These are phyloP conservation scores for Norana najaformis DNA, from an alignment of 2,888 invertebrate species.

Conservation along the genomic window DNA sequence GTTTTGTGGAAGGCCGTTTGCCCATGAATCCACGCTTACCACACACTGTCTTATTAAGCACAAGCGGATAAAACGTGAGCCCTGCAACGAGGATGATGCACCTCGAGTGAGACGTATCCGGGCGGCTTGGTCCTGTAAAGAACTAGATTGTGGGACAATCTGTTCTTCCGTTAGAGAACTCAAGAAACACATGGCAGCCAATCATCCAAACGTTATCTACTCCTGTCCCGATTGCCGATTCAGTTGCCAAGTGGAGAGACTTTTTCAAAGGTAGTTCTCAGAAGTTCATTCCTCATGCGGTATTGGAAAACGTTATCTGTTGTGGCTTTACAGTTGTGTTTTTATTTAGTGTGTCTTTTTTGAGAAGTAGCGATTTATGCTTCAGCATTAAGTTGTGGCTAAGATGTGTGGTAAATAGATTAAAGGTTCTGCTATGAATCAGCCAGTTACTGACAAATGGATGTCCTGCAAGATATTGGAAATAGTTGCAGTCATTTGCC, in stretches of 20 bases:
- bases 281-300: neutral
- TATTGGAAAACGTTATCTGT: neutral
- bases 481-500: too few relatives aligned
- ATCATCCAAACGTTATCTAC: slow-evolving; percentile 23
- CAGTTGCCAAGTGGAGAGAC: neutral
- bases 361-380: neutral
- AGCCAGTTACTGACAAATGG: too few relatives aligned
- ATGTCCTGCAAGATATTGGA: too few relatives aligned
- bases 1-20: neutral
- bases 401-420: too few relatives aligned
- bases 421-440: too few relatives aligned
- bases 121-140: neutral
- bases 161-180: neutral
- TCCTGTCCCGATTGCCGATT: slow-evolving; percentile 25
- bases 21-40: neutral
- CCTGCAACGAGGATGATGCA: neutral
- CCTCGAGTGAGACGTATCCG: neutral
- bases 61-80: neutral
- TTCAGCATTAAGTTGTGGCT: neutral
- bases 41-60: neutral
- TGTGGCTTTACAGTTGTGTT: neutral
- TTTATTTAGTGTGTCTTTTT: neutral
- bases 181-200: slow-evolving; percentile 25
- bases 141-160: neutral
- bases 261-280: slow-evolving; percentile 24